Evolutionary conservation across 2,113 vertebrate species (phyloP).

Genomic region (Hepsetus odoe): DNA sequence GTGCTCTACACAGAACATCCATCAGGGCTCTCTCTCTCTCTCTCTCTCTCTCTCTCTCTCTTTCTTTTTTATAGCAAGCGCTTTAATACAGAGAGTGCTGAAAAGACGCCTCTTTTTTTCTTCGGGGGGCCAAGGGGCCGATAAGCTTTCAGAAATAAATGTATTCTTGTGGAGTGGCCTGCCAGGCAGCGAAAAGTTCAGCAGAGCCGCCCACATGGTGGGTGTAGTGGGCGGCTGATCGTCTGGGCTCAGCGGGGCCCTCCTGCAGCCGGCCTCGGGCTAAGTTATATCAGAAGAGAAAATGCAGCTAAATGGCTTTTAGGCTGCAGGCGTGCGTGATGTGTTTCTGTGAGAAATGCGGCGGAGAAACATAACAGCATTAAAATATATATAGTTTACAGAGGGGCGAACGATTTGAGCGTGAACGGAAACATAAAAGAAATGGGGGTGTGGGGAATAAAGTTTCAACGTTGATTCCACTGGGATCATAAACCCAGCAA

Average conservation of each 20-base stretch:
- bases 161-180: slow-evolving; percentile 4
- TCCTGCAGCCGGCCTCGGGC: slow-evolving; percentile 8
- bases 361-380: background rate
- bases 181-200: slow-evolving; percentile 9
- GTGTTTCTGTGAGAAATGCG: slow-evolving; percentile 11
- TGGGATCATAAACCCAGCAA: background rate
- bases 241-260: slow-evolving; percentile 3
- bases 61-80: background rate
- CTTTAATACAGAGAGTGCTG: slow-evolving; percentile 6
- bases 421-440: background rate
- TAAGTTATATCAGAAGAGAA: slow-evolving; percentile 19
- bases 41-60: slow-evolving; percentile 24
- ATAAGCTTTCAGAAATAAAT: slow-evolving; percentile 41
- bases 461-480: background rate
- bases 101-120: slow-evolving; percentile 10
- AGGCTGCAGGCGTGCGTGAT: background rate
- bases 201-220: slow-evolving; percentile 26
- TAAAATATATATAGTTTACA: background rate
- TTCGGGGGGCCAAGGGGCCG: background rate
- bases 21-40: slow-evolving; percentile 26
- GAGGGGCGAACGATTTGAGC: background rate
- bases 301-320: slow-evolving; percentile 11
- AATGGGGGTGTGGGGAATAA: background rate
- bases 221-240: slow-evolving; percentile 9
- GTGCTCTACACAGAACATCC: slow-evolving; percentile 21